Conservation (phyloP, 1,140 invertebrate species). For the Chrysopa pallens region DNA sequence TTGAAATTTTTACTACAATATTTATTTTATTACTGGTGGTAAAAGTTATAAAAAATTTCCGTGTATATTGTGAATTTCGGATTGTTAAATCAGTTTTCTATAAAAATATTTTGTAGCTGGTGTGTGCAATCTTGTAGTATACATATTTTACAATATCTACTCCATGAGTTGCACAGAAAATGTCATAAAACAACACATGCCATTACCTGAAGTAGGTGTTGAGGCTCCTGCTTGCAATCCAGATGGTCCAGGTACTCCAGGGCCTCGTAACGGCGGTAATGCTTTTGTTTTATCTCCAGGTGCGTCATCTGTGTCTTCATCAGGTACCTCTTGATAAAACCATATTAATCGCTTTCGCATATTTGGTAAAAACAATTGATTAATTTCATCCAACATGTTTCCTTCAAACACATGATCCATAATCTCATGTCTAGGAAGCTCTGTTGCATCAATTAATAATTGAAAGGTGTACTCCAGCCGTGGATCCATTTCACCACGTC, state of each 20-base stretch:
- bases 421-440: constrained; percentile 56
- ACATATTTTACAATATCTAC: too few species aligned
- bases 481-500: constrained; percentile 75
- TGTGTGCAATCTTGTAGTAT: constrained; percentile 16
- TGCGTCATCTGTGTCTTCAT: constrained; percentile 18
- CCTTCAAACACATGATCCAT: constrained; percentile 81
- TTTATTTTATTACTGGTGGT: too few species aligned
- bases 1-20: too few species aligned
- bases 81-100: too few species aligned
- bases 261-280: constrained; percentile 18
- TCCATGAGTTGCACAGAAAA: too few species aligned
- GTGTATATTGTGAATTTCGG: too few species aligned
- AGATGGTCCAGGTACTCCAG: constrained; percentile 1
- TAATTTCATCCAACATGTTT: constrained; percentile 77
- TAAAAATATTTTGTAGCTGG: not conserved
- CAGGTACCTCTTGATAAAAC: constrained; percentile 79
- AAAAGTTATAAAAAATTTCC: too few species aligned
- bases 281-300: constrained; percentile 3
- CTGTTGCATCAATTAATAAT: constrained; percentile 63
- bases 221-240: constrained; percentile 17
- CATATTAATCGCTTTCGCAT: constrained; percentile 76
- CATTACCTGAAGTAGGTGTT: constrained; percentile 21
- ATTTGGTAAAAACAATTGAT: constrained; percentile 69
- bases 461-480: constrained; percentile 76
- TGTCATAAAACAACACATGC: too few species aligned